These are phyloP conservation scores for Vanessa cardui DNA, from an alignment of 2,888 invertebrate species.

Conservation along the genomic window DNA sequence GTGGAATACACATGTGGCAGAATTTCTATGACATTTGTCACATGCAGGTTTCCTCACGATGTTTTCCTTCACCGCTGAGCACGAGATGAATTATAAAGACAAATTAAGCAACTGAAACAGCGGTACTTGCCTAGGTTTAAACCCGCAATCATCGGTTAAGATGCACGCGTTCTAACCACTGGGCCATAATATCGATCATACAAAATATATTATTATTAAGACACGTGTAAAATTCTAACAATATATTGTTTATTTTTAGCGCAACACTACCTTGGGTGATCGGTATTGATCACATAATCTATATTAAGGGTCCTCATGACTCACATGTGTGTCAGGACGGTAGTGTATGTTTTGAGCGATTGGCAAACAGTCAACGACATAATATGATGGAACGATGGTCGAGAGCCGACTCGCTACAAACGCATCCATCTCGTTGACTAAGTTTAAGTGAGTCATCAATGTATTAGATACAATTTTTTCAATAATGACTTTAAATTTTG, in stretches of 20 bases:
- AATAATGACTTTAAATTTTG: neutral
- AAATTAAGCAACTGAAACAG: no score
- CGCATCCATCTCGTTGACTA: slow-evolving; percentile 50
- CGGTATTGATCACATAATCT: slow-evolving; percentile 27
- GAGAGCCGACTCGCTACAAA: slow-evolving; percentile 52
- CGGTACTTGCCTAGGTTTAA: no score
- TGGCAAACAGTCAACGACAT: slow-evolving; percentile 47
- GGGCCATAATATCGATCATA: no score
- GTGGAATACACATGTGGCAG: no score
- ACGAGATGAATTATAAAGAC: no score
- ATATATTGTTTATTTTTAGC: neutral
- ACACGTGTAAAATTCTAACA: no score
- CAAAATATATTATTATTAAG: no score
- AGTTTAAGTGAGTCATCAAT: slow-evolving; percentile 11
- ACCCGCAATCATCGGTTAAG: no score
- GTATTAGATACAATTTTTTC: neutral
- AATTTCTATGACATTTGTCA: no score
- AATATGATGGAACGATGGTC: slow-evolving; percentile 53
- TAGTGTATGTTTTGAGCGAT: slow-evolving; percentile 37
- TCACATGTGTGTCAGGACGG: slow-evolving; percentile 29
- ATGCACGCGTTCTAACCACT: no score
- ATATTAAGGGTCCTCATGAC: slow-evolving; percentile 26
- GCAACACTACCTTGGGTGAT: neutral
- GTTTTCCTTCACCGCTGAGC: no score
- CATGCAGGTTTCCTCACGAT: no score